Evolutionary conservation across 2,113 vertebrate species (phyloP).

Genomic region (Chiloscyllium plagiosum): DNA sequence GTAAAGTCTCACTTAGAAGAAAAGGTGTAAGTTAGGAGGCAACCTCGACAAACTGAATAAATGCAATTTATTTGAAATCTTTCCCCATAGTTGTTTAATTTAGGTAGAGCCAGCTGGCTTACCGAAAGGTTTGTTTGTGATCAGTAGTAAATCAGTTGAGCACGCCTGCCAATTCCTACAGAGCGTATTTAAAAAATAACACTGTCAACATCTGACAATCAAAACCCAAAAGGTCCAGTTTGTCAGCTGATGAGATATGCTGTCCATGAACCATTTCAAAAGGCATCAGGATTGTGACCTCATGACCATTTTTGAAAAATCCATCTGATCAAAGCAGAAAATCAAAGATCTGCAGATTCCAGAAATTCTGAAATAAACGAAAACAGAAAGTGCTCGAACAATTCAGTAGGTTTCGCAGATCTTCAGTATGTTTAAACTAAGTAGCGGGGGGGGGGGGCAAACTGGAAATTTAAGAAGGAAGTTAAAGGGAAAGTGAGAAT

Average conservation of each 20-base stretch:
- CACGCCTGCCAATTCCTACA: neutral
- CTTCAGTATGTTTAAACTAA: no score
- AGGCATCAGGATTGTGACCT: neutral
- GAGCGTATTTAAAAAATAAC: neutral
- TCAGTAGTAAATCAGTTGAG: no score
- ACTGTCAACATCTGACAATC: neutral
- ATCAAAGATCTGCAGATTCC: no score
- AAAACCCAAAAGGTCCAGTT: neutral
- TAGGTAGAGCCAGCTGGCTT: neutral
- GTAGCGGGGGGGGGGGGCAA: no score
- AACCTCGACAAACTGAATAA: neutral
- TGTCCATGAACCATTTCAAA: neutral
- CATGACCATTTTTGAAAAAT: neutral
- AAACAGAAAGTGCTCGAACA: no score
- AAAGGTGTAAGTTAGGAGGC: neutral
- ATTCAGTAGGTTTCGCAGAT: no score
- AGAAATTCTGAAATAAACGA: no score
- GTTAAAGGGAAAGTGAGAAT: no score
- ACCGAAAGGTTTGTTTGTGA: neutral
- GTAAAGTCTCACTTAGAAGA: neutral
- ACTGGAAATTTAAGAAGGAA: no score
- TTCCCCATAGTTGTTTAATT: neutral
- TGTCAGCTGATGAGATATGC: neutral
- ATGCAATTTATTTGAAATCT: neutral
- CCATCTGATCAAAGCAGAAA: neutral